These are phyloP conservation scores for Hemicrepidius hirtus DNA, from an alignment of 2,888 invertebrate species.

Conservation along the genomic window DNA sequence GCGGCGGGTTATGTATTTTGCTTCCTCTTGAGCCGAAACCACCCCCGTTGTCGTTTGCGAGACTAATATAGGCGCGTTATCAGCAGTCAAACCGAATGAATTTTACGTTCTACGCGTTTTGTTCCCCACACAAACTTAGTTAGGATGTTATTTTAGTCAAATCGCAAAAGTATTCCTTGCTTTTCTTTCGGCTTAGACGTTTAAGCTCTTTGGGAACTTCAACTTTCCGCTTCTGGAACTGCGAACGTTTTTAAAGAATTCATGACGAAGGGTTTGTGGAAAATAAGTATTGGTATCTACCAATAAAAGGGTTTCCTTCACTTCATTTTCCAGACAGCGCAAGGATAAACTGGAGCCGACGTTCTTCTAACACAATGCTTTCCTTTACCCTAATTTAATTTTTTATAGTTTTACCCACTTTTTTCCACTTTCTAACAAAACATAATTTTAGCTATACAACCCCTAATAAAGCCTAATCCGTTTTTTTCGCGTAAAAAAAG, in stretches of 20 bases:
- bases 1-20: slow-evolving; percentile 42
- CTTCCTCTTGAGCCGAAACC: slow-evolving; percentile 49
- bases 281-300: background rate
- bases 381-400: no score
- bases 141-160: slow-evolving; percentile 49
- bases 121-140: slow-evolving; percentile 40
- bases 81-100: slow-evolving; percentile 50
- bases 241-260: background rate
- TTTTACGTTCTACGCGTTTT: slow-evolving; percentile 46
- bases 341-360: no score
- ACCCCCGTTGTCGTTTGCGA: slow-evolving; percentile 47
- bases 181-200: slow-evolving; percentile 36
- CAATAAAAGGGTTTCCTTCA: background rate
- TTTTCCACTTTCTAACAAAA: no score
- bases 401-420: no score
- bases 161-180: slow-evolving; percentile 41
- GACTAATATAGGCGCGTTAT: slow-evolving; percentile 53
- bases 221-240: background rate
- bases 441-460: no score
- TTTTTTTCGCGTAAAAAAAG: no score
- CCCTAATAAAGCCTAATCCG: no score
- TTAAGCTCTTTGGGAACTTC: slow-evolving; percentile 24
- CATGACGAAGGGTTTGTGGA: no score
- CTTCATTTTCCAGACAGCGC: no score
- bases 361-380: no score